Percentiles rank a stretch among this genome's conserved stretches.
These are phyloP conservation scores for Ecliptopera silaceata DNA, from an alignment of 2,888 invertebrate genomes.

Conservation along the genomic window DNA sequence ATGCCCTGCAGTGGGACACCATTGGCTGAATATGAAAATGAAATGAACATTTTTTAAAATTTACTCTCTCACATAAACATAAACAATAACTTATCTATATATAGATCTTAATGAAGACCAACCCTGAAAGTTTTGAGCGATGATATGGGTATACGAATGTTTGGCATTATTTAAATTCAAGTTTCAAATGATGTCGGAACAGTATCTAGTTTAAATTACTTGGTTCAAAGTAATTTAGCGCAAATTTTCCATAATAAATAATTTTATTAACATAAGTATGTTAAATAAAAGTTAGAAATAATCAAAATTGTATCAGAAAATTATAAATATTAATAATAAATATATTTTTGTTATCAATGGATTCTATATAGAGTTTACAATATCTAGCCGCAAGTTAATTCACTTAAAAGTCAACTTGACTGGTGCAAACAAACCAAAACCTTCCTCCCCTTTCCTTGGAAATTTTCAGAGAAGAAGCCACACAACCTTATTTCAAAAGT, in stretches of 20 bases:
- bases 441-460: conserved; percentile 2
- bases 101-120: neutral
- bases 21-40: too few relatives aligned
- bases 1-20: too few relatives aligned
- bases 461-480: conserved; percentile 5
- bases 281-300: too few relatives aligned
- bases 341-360: too few relatives aligned
- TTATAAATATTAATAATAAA: too few relatives aligned
- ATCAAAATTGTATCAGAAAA: too few relatives aligned
- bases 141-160: neutral
- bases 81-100: neutral
- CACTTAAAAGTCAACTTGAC: neutral
- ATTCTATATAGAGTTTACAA: too few relatives aligned
- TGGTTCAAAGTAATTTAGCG: neutral
- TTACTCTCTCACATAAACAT: too few relatives aligned
- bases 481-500: conserved; percentile 10
- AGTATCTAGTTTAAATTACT: neutral
- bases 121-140: neutral
- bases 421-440: conserved; percentile 1
- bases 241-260: neutral
- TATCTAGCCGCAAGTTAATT: neutral
- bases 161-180: neutral
- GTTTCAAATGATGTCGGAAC: neutral
- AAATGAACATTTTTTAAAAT: too few relatives aligned
- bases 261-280: neutral